These are phyloP conservation scores for Heterohyrax brucei DNA, from an alignment of 2,797 vertebrate species.

Conservation along the genomic window DNA sequence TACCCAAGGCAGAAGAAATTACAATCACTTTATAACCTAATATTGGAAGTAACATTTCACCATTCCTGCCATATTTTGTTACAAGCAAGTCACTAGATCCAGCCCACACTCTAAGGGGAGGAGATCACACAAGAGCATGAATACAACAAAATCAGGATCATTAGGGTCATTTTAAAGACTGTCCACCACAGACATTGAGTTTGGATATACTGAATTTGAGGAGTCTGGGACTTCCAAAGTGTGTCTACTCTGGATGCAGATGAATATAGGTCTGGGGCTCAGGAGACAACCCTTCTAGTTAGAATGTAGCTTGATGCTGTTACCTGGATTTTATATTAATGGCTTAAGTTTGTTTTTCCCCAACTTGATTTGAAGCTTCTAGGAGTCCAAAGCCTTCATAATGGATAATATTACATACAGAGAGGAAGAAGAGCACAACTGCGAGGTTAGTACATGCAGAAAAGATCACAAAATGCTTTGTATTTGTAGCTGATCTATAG, in stretches of 20 bases:
- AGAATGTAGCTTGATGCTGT: slow-evolving; percentile 35
- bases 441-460: not conserved
- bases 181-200: not conserved
- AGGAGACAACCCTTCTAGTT: not conserved
- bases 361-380: slow-evolving; percentile 16
- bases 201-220: not conserved
- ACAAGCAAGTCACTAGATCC: not conserved
- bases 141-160: not conserved
- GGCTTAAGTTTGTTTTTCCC: not conserved
- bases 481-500: not conserved
- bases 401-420: not conserved
- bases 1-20: not conserved
- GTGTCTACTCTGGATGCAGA: not conserved
- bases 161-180: not conserved
- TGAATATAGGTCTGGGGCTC: not conserved
- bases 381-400: not conserved
- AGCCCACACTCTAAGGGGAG: no score
- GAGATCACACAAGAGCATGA: not conserved
- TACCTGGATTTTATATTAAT: not conserved
- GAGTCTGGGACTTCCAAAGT: not conserved
- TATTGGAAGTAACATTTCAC: not conserved
- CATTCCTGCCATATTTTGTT: not conserved
- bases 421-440: not conserved
- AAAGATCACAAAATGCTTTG: not conserved
- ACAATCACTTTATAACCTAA: not conserved